A percentile compares a stretch with the other conserved stretches of the same genome.
phyloP scores from a whole-genome alignment of 2,113 vertebrate species.

The Hippocampus guttulatus region DNA sequence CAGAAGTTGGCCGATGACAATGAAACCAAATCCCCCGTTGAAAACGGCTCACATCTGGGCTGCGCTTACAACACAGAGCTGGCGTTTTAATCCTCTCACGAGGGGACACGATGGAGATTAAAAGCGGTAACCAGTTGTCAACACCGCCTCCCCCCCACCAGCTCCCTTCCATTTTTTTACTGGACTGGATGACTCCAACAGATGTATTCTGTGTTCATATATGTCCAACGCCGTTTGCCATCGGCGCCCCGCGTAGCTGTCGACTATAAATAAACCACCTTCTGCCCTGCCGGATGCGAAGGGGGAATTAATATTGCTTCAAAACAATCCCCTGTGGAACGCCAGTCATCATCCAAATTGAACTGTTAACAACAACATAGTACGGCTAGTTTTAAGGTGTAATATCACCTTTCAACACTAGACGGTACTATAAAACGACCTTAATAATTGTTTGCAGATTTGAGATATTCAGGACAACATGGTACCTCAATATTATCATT shows the following conservation, averaged over 20 bases:
- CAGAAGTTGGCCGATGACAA: slow-evolving; percentile 4
- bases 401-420: too few species aligned
- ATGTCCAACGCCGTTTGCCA: slow-evolving; percentile 32
- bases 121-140: slow-evolving; percentile 41
- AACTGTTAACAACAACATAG: not conserved
- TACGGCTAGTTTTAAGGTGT: slow-evolving; percentile 12
- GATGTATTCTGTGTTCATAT: slow-evolving; percentile 30
- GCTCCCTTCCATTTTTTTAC: not conserved
- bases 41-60: slow-evolving; percentile 46
- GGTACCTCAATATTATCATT: too few species aligned
- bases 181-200: slow-evolving; percentile 24
- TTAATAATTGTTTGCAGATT: too few species aligned
- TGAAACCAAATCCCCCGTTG: slow-evolving; percentile 12
- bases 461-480: too few species aligned
- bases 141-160: not conserved
- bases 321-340: not conserved
- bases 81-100: slow-evolving; percentile 58
- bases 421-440: too few species aligned
- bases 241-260: slow-evolving; percentile 7
- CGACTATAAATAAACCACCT: slow-evolving; percentile 42
- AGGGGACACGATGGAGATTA: slow-evolving; percentile 64
- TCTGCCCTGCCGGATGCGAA: slow-evolving; percentile 16
- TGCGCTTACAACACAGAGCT: slow-evolving; percentile 44
- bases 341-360: not conserved
- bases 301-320: slow-evolving; percentile 9